phyloP scores from a whole-genome alignment of 2,888 invertebrate genomes.

The Emmelina monodactyla region DNA sequence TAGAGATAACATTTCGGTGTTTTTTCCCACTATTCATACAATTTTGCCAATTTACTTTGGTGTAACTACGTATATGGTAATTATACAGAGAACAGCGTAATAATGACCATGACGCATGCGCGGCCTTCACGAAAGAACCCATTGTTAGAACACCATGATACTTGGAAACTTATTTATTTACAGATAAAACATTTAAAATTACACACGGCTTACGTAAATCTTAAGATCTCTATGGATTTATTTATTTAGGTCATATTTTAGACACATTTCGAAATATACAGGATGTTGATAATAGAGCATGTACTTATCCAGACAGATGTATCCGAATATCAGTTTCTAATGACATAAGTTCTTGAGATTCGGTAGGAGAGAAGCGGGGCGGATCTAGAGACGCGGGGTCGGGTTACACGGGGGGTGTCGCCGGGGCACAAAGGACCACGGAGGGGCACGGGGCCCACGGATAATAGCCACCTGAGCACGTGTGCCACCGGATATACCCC shows the following conservation, averaged over 20 bases:
- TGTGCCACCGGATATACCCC: conserved; percentile 57
- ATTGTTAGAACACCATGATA: conserved; percentile 40
- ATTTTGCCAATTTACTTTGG: too few relatives aligned
- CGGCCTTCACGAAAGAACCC: conserved; percentile 51
- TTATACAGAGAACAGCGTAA: conserved; percentile 50
- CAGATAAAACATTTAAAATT: conserved; percentile 32
- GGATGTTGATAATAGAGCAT: conserved; percentile 19
- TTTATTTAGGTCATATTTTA: too few relatives aligned
- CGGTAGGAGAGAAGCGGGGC: conserved; percentile 57
- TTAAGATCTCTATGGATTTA: too few relatives aligned
- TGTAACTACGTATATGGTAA: conserved; percentile 35
- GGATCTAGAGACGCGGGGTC: conserved; percentile 46
- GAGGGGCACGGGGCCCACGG: conserved; percentile 26
- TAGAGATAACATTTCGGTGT: too few relatives aligned
- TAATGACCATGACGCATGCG: conserved; percentile 40
- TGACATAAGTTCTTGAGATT: conserved; percentile 22
- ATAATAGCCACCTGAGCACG: conserved; percentile 65
- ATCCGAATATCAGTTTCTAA: conserved; percentile 31
- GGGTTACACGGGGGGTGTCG: conserved; percentile 52
- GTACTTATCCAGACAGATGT: conserved; percentile 38
- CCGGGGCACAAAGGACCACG: conserved; percentile 37
- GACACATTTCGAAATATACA: conserved; percentile 2
- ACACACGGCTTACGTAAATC: too few relatives aligned
- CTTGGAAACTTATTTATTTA: conserved; percentile 25
- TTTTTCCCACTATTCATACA: too few relatives aligned